Evolutionary conservation across 2,113 vertebrate species (phyloP).

Genomic region (Atractosteus spatula): DNA sequence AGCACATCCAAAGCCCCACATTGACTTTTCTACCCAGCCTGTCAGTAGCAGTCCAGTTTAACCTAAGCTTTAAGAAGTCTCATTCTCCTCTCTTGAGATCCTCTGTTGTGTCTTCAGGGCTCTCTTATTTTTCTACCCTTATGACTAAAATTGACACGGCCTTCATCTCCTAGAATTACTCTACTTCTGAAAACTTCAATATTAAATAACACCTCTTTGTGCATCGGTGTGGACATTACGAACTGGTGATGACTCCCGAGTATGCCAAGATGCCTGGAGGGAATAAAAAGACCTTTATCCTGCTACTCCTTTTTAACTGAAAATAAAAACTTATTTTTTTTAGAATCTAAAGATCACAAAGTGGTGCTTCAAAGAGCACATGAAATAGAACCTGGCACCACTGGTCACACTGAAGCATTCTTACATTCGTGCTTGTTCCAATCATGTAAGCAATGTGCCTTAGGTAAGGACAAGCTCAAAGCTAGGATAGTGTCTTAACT

Average conservation of each 20-base stretch:
- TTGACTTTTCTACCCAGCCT: neutral
- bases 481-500: constrained; percentile 31
- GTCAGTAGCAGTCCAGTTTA: neutral
- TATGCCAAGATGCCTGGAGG: too few species aligned
- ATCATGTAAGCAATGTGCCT: constrained; percentile 51
- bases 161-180: neutral
- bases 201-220: too few species aligned
- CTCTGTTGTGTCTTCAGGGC: neutral
- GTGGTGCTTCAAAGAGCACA: constrained; percentile 35
- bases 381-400: constrained; percentile 34
- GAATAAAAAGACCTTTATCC: too few species aligned
- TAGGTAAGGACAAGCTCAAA: constrained; percentile 57
- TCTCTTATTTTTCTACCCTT: too few species aligned
- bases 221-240: too few species aligned
- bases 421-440: constrained; percentile 36
- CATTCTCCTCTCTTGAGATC: neutral
- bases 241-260: neutral
- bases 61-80: neutral
- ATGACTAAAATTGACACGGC: neutral
- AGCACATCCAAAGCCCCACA: neutral
- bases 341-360: constrained; percentile 23
- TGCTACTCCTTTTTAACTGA: too few species aligned
- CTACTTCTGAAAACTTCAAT: neutral
- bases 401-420: constrained; percentile 32
- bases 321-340: too few species aligned